Evolutionary conservation across 2,797 vertebrate species (phyloP).

Genomic region (Poeciliopsis presidionis): DNA sequence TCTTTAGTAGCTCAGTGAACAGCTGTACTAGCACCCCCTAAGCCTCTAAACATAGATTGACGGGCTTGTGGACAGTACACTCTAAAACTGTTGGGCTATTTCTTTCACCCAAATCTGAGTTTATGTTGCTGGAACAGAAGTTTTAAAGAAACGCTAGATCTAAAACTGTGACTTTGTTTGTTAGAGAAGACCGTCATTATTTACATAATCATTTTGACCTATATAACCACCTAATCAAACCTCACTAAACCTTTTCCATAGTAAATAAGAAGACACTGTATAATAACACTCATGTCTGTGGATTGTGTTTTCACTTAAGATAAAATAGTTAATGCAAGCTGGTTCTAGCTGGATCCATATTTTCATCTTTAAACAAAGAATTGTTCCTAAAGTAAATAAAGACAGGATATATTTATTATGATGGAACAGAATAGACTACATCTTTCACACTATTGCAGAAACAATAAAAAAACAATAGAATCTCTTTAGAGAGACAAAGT

Average conservation of each 20-base stretch:
- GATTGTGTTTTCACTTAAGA: background rate
- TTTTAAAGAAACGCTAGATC: background rate
- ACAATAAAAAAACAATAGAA: background rate
- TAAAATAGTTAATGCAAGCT: background rate
- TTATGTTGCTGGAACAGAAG: background rate
- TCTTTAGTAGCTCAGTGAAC: slow-evolving; percentile 16
- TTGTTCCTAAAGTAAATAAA: background rate
- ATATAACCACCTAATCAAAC: background rate
- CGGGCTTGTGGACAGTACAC: slow-evolving; percentile 26
- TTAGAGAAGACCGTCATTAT: background rate
- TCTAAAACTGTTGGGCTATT: background rate
- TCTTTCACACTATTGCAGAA: background rate
- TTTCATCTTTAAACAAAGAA: background rate
- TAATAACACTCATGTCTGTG: background rate
- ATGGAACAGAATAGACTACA: background rate
- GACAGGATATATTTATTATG: background rate
- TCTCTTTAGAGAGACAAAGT: background rate
- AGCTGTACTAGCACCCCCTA: slow-evolving; percentile 38
- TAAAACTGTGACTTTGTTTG: background rate
- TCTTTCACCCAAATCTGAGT: background rate
- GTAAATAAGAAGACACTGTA: background rate
- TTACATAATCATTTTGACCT: background rate
- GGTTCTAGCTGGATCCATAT: background rate
- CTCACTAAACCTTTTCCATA: background rate
- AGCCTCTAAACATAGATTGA: slow-evolving; percentile 3